phyloP scores from a whole-genome alignment of 2,888 invertebrate genomes.

The Drosophila picticornis region DNA sequence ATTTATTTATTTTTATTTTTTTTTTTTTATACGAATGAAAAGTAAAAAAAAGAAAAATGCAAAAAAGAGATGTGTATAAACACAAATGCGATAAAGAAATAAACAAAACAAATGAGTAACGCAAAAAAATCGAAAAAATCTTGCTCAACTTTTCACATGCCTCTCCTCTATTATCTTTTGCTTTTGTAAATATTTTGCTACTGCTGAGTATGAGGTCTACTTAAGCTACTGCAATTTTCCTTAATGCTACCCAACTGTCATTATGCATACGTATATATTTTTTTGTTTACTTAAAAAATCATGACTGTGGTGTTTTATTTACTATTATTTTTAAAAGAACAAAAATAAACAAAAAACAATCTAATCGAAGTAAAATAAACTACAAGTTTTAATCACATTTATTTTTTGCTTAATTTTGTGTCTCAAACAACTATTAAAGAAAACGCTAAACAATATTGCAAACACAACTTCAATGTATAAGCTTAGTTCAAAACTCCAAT shows the following conservation, averaged over 20 bases:
- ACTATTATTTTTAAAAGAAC: conserved; percentile 74
- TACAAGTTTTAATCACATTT: conserved; percentile 23
- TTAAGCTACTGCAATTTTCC: conserved; percentile 39
- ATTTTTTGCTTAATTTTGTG: conserved; percentile 17
- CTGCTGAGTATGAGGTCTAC: conserved; percentile 22
- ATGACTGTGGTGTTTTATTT: conserved; percentile 83
- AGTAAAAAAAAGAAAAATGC: conserved; percentile 19
- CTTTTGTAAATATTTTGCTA: conserved; percentile 75
- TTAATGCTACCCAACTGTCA: conserved; percentile 19
- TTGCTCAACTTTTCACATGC: conserved; percentile 8
- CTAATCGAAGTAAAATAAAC: conserved; percentile 40
- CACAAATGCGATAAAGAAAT: conserved; percentile 15
- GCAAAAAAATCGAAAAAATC: neutral
- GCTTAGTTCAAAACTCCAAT: neutral
- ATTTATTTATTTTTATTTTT: conserved; percentile 71
- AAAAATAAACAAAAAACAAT: conserved; percentile 31
- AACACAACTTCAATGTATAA: neutral
- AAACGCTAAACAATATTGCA: conserved; percentile 12
- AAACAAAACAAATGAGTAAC: conserved; percentile 20
- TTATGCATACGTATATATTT: conserved; percentile 17
- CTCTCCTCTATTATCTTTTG: conserved; percentile 10
- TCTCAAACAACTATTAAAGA: conserved; percentile 2
- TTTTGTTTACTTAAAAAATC: conserved; percentile 67
- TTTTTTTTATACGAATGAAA: conserved; percentile 60
- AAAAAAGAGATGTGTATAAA: conserved; percentile 7